Percentiles rank a stretch among this genome's conserved stretches.
These are phyloP conservation scores for Mastacembelus armatus DNA, from an alignment of 2,797 vertebrate genomes.

Conservation along the genomic window DNA sequence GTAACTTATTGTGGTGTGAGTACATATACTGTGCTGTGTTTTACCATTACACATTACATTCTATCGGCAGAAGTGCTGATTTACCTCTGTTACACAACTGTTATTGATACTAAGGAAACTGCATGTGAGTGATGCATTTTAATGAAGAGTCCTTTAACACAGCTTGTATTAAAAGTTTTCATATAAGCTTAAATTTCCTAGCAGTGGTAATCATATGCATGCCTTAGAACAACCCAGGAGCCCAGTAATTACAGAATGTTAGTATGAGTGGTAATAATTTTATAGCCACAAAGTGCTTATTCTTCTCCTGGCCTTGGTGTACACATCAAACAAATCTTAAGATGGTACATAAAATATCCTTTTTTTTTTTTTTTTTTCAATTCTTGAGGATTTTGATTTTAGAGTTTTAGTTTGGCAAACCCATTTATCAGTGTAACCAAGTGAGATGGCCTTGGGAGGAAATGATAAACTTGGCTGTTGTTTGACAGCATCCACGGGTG, in stretches of 20 bases:
- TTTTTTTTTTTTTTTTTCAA: no score
- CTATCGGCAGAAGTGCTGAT: slow-evolving; percentile 23
- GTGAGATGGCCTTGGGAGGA: slow-evolving; percentile 49
- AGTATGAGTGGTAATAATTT: slow-evolving; percentile 55
- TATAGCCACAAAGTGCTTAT: slow-evolving; percentile 49
- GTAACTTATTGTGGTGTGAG: no score
- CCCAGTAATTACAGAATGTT: slow-evolving; percentile 54
- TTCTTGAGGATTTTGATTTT: slow-evolving; percentile 9
- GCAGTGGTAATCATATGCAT: slow-evolving; percentile 52
- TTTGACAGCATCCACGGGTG: slow-evolving; percentile 60
- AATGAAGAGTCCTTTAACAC: slow-evolving; percentile 51
- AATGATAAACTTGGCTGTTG: slow-evolving; percentile 58
- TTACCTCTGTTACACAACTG: slow-evolving; percentile 43
- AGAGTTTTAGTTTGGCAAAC: background rate
- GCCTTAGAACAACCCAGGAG: slow-evolving; percentile 51
- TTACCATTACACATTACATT: slow-evolving; percentile 7
- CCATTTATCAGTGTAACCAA: slow-evolving; percentile 26
- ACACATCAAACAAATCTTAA: slow-evolving; percentile 25
- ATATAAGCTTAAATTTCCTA: slow-evolving; percentile 42
- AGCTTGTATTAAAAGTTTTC: slow-evolving; percentile 49
- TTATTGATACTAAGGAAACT: slow-evolving; percentile 28
- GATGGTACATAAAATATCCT: slow-evolving; percentile 8
- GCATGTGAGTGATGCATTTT: slow-evolving; percentile 37
- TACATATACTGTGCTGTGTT: no score
- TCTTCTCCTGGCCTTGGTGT: slow-evolving; percentile 19